Conservation (phyloP, 2,888 invertebrate species). For the Achlya flavicornis region DNA sequence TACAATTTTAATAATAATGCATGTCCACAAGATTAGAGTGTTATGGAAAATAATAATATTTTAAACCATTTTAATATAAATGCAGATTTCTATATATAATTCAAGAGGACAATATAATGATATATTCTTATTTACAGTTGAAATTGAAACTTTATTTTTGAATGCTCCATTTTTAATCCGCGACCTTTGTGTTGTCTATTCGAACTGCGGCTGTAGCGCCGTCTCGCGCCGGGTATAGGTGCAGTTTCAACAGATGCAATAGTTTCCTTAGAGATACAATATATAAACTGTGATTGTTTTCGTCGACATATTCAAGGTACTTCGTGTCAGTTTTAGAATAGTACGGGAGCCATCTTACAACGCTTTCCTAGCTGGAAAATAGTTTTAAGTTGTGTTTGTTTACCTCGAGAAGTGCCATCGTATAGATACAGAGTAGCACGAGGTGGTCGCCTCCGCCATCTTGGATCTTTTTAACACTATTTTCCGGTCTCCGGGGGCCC, state of each 20-base stretch:
- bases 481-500: slow-evolving; percentile 21
- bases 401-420: slow-evolving; percentile 78
- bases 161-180: slow-evolving; percentile 43
- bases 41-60: slow-evolving; percentile 64
- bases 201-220: slow-evolving; percentile 23
- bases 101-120: slow-evolving; percentile 78
- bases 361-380: slow-evolving; percentile 40
- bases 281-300: slow-evolving; percentile 67
- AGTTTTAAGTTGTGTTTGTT: slow-evolving; percentile 70
- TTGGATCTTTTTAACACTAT: slow-evolving; percentile 15
- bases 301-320: slow-evolving; percentile 68
- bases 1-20: slow-evolving; percentile 73
- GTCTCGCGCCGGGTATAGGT: background rate
- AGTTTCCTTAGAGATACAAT: slow-evolving; percentile 43
- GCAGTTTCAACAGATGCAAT: slow-evolving; percentile 19
- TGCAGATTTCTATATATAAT: slow-evolving; percentile 79
- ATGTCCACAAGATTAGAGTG: slow-evolving; percentile 74
- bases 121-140: slow-evolving; percentile 80
- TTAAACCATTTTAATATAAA: slow-evolving; percentile 66
- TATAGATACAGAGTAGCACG: slow-evolving; percentile 33
- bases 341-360: slow-evolving; percentile 32
- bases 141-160: slow-evolving; percentile 53
- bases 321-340: slow-evolving; percentile 47
- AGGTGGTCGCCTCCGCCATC: slow-evolving; percentile 28
- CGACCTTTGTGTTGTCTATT: slow-evolving; percentile 36